These are phyloP conservation scores for Lycophotia porphyrea DNA, from an alignment of 2,888 invertebrate species.

Conservation along the genomic window DNA sequence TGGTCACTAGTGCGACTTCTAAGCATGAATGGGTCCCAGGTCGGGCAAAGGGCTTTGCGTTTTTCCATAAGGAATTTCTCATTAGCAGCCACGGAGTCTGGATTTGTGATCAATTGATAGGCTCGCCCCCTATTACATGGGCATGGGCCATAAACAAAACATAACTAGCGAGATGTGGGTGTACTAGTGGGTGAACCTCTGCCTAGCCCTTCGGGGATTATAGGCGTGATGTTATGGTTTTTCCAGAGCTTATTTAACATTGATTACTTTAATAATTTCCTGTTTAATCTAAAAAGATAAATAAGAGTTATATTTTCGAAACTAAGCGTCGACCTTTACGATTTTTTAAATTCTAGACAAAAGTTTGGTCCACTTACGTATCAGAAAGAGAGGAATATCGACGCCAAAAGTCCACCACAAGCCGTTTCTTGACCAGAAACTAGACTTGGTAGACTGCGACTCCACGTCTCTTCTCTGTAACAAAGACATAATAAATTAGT, in stretches of 20 bases:
- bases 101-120: no score
- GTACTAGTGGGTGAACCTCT: no score
- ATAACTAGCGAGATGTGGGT: no score
- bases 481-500: slow-evolving; percentile 47
- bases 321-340: not conserved
- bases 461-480: slow-evolving; percentile 84
- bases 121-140: no score
- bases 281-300: not conserved
- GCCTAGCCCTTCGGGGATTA: no score
- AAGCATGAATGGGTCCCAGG: not conserved
- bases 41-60: no score
- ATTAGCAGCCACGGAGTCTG: no score
- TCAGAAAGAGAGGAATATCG: slow-evolving; percentile 78
- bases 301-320: not conserved
- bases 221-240: not conserved
- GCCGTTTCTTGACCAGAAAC: slow-evolving; percentile 61
- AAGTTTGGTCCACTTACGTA: slow-evolving; percentile 74
- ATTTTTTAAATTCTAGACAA: not conserved
- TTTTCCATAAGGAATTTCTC: no score
- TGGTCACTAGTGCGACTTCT: not conserved
- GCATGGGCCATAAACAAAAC: no score
- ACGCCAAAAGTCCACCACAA: slow-evolving; percentile 77
- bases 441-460: slow-evolving; percentile 70
- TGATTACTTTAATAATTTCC: not conserved
- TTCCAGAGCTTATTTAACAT: not conserved